phyloP scores from a whole-genome alignment of 2,113 vertebrate genomes.

The Oncorhynchus nerka region DNA sequence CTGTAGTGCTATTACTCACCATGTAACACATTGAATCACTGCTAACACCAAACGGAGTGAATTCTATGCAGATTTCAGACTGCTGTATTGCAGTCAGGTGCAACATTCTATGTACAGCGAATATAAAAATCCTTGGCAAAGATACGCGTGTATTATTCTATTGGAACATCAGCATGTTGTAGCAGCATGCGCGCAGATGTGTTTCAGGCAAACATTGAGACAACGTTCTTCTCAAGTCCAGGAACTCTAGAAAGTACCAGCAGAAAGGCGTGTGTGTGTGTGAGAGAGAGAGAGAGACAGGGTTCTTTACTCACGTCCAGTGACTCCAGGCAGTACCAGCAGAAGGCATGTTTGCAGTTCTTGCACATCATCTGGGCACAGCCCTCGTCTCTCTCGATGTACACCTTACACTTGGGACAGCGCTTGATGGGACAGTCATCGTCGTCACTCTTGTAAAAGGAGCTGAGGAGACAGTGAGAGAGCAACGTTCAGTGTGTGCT shows the following conservation, averaged over 20 bases:
- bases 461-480: slow-evolving; percentile 64
- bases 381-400: slow-evolving; percentile 96
- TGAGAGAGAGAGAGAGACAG: not conserved
- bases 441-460: slow-evolving; percentile 86
- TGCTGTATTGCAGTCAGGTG: no score
- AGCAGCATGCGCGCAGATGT: no score
- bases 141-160: no score
- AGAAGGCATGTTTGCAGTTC: slow-evolving; percentile 98
- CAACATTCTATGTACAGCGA: no score
- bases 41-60: not conserved
- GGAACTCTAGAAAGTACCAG: slow-evolving; percentile 50
- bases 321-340: slow-evolving; percentile 98
- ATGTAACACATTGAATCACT: not conserved
- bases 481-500: no score
- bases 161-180: no score
- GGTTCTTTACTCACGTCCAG: slow-evolving; percentile 87
- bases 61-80: no score
- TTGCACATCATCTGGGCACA: slow-evolving; percentile 99
- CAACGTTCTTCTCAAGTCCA: slow-evolving; percentile 74
- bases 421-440: slow-evolving; percentile 95
- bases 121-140: no score
- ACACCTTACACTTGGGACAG: slow-evolving; percentile 98
- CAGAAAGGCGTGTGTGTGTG: not conserved
- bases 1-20: not conserved
- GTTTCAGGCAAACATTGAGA: no score